These are phyloP conservation scores for Drosophila ezoana DNA, from an alignment of 2,888 invertebrate genomes.

Conservation along the genomic window DNA sequence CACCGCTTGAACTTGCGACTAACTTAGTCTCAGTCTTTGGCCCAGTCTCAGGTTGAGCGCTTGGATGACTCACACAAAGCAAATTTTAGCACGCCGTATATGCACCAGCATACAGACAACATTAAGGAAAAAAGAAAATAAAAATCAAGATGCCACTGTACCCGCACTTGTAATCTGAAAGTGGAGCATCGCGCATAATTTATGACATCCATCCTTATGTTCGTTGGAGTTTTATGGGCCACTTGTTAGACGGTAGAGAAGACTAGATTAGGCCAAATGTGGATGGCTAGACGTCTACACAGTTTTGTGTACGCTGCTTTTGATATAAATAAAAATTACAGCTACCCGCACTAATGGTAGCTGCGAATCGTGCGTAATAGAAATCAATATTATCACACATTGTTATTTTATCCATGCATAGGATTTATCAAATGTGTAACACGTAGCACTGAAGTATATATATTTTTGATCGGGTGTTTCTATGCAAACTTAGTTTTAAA, in stretches of 20 bases:
- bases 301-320: conserved; percentile 30
- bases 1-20: conserved; percentile 29
- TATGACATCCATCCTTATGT: conserved; percentile 62
- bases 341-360: neutral
- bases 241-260: conserved; percentile 57
- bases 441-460: too few species aligned
- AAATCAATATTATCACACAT: conserved; percentile 14
- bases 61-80: conserved; percentile 55
- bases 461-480: too few species aligned
- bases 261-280: conserved; percentile 58
- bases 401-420: too few species aligned
- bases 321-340: conserved; percentile 34
- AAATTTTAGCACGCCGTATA: conserved; percentile 65
- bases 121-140: conserved; percentile 65
- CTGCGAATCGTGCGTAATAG: neutral
- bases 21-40: conserved; percentile 10
- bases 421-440: too few species aligned
- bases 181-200: conserved; percentile 62
- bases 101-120: conserved; percentile 49
- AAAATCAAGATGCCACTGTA: conserved; percentile 55
- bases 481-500: too few species aligned
- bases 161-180: conserved; percentile 38
- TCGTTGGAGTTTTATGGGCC: conserved; percentile 66
- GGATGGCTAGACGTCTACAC: conserved; percentile 54
- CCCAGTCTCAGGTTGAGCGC: conserved; percentile 24